Conservation (phyloP, 2,888 invertebrate genomes). For the Erebia epiphron region DNA sequence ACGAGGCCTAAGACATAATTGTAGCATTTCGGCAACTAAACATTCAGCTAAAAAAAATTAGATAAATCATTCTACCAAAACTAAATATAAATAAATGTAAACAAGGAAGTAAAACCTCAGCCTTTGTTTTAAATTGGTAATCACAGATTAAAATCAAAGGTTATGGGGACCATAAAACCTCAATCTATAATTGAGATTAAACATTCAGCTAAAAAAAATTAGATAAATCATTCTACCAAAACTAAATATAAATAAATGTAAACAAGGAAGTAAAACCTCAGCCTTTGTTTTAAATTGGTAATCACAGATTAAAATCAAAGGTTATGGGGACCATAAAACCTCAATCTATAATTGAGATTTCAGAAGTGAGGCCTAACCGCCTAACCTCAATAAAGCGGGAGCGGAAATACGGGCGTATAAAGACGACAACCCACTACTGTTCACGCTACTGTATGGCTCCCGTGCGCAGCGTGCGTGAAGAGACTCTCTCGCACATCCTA, state of each 20-base stretch:
- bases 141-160: slow-evolving; percentile 37
- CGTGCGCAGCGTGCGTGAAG: too few species aligned
- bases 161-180: slow-evolving; percentile 26
- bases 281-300: slow-evolving; percentile 13
- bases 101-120: slow-evolving; percentile 1
- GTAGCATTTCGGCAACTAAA: too few species aligned
- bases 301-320: slow-evolving; percentile 37
- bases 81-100: background rate
- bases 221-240: background rate
- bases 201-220: too few species aligned
- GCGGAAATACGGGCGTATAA: slow-evolving; percentile 19
- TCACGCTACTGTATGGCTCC: too few species aligned
- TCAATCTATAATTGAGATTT: slow-evolving; percentile 37
- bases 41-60: too few species aligned
- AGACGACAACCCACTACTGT: too few species aligned
- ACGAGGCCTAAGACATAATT: too few species aligned
- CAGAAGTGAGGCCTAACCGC: slow-evolving; percentile 26
- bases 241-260: background rate
- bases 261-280: background rate
- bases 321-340: slow-evolving; percentile 27
- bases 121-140: slow-evolving; percentile 13
- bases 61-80: background rate
- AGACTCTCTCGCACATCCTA: too few species aligned
- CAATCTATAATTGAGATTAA: slow-evolving; percentile 37
- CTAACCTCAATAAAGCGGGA: slow-evolving; percentile 38